phyloP scores from a whole-genome alignment of 1,140 invertebrate species.

The Temnothorax nylanderi region DNA sequence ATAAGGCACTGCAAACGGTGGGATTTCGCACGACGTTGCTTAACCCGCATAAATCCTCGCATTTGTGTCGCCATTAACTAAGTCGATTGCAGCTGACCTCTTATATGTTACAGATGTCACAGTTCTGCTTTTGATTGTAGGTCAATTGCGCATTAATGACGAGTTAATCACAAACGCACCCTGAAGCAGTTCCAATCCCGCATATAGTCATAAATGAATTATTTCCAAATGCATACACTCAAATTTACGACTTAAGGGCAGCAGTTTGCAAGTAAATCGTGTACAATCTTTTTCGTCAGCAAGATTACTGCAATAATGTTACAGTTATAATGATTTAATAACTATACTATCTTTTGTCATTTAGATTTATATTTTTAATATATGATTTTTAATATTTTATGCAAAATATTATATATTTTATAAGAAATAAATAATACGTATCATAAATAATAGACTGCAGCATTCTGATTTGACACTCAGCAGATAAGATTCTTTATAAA shows the following conservation, averaged over 20 bases:
- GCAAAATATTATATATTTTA: not conserved
- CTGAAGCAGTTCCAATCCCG: constrained; percentile 38
- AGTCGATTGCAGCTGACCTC: constrained; percentile 73
- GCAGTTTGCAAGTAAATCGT: not conserved
- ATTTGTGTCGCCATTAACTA: constrained; percentile 59
- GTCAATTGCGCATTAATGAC: constrained; percentile 70
- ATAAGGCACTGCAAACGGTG: not conserved
- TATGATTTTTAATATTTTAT: not conserved
- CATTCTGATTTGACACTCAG: not conserved
- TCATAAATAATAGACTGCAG: not conserved
- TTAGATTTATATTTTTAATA: not conserved
- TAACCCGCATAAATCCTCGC: constrained; percentile 42
- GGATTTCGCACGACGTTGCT: constrained; percentile 13
- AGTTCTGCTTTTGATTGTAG: constrained; percentile 69
- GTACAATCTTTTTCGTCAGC: not conserved
- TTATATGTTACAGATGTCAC: constrained; percentile 73
- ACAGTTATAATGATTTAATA: not conserved
- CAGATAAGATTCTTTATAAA: not conserved
- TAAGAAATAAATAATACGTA: not conserved
- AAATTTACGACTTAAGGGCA: constrained; percentile 19
- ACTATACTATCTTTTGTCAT: too few relatives aligned
- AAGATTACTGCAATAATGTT: not conserved
- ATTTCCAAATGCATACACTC: constrained; percentile 16
- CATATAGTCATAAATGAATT: constrained; percentile 62
- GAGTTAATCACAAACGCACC: constrained; percentile 62